A percentile compares a stretch with the other conserved stretches of the same genome.
These are phyloP conservation scores for Hoplostethus atlanticus DNA, from an alignment of 2,797 vertebrate species.

Conservation along the genomic window DNA sequence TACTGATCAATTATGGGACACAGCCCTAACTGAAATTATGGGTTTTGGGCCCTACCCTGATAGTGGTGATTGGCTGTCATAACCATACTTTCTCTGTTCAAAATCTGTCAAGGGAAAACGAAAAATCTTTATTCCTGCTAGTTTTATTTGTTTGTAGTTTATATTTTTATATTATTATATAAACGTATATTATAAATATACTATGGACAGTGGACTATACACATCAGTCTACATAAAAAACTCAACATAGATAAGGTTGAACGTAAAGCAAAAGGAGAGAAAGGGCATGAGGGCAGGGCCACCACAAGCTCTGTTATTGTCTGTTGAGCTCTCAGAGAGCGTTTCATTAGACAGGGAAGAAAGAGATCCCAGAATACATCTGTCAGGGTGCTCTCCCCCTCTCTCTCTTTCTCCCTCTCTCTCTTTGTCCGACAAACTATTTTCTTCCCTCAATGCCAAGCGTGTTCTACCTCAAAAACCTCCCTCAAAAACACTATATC, in stretches of 20 bases:
- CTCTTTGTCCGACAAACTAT: constrained; percentile 35
- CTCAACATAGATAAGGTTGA: constrained; percentile 3
- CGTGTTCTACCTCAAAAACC: constrained; percentile 32
- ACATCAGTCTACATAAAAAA: neutral
- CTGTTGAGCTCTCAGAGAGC: constrained; percentile 42
- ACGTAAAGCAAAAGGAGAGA: neutral
- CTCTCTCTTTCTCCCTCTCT: constrained; percentile 15
- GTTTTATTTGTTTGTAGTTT: no score
- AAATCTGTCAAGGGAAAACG: no score
- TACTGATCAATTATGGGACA: no score
- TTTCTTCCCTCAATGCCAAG: constrained; percentile 34
- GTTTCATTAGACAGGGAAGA: constrained; percentile 41
- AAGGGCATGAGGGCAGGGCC: constrained; percentile 30
- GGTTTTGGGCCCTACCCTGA: no score
- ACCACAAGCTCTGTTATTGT: constrained; percentile 50
- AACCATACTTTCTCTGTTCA: no score
- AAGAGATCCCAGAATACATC: constrained; percentile 29
- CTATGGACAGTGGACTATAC: neutral
- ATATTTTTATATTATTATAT: no score
- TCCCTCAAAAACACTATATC: constrained; percentile 23
- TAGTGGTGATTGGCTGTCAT: no score
- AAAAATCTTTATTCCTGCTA: no score
- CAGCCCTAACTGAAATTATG: no score
- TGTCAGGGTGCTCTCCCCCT: constrained; percentile 14
- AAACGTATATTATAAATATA: no score